Evolutionary conservation across 2,888 invertebrate genomes (phyloP), one percentile per base, ranked within the genome.

Genomic region (Tryphoninae sp.): DNA sequence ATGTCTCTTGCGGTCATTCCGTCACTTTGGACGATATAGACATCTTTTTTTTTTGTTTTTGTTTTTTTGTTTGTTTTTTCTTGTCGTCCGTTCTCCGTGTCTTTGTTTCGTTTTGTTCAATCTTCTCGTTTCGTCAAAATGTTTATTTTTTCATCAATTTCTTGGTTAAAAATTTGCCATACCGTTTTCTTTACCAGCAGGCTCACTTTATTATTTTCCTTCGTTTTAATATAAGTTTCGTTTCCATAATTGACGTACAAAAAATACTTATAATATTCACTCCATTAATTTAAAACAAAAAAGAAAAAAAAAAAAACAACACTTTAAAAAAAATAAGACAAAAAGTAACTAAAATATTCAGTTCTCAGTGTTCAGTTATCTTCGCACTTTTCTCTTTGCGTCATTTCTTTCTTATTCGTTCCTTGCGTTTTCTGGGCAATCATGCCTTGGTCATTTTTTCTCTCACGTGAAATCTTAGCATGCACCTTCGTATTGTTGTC

Each of bases 181-280:
- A 76, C 80, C 64, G 62, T 53, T 80, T 33, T 33, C 33, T 33
- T 74, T 67, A 65, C 45, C 62, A 75, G 75, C 72, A 80, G 83
- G 81, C 82, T 73, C 59, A 67, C 83, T 85, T 85, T 85, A 85
- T 85, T 85, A 85, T 85, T 85, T 58, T 45, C 9, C 33, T 33
- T 65, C 53, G 53, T 68, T 4, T 49, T 40, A 53, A 68, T 62
- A 68, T 68, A 42, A 53, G 49, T 62, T 71, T 71, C 71, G 53
- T 80, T 78, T 64, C 59, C 42, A 19, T 23, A 45, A 26, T 42
- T 19, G 61, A 68, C 19, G 55, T 80, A 80, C 76, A 80, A 77
- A 64, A 77, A 67, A 77, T 62, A 9, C 80, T 76, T 77, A 69
- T 69, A 67, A 59, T 71, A 75, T 71, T 51, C 51, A 73, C 65